phyloP scores from a whole-genome alignment of 2,888 invertebrate genomes.

The Drosophila kanekoi region DNA sequence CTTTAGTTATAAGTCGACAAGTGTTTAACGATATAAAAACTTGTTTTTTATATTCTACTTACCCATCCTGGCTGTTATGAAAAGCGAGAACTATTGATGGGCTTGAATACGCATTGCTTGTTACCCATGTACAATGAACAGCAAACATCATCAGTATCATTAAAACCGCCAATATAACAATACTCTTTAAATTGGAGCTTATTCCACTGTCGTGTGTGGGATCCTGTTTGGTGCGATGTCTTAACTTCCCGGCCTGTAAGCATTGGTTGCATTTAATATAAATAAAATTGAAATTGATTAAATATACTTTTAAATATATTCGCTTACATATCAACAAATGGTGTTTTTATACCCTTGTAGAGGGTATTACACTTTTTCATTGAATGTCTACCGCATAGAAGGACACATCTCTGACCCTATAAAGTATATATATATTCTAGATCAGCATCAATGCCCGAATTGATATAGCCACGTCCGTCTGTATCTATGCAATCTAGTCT shows the following conservation, averaged over 20 bases:
- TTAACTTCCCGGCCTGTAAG: conserved; percentile 91
- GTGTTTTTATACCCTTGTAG: too few species aligned
- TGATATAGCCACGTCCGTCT: too few species aligned
- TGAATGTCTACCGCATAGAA: too few species aligned
- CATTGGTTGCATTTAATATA: neutral
- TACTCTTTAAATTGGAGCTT: conserved; percentile 96
- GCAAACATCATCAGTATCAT: conserved; percentile 98
- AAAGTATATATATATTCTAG: too few species aligned
- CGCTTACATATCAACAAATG: too few species aligned
- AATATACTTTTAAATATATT: neutral
- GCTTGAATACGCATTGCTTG: conserved; percentile 99
- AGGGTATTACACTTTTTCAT: too few species aligned
- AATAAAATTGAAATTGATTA: neutral
- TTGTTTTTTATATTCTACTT: conserved; percentile 63
- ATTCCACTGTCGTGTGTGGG: conserved; percentile 87
- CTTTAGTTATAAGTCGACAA: too few species aligned
- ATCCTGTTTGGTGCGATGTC: conserved; percentile 92
- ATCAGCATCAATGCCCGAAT: too few species aligned
- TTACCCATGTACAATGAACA: conserved; percentile 99
- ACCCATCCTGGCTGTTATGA: conserved; percentile 96
- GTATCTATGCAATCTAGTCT: too few species aligned
- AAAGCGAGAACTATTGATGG: conserved; percentile 99
- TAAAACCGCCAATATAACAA: conserved; percentile 95
- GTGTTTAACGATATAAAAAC: neutral
- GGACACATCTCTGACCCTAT: too few species aligned